These are phyloP conservation scores for Siniperca knerii DNA, from an alignment of 2,113 vertebrate genomes.

Conservation along the genomic window DNA sequence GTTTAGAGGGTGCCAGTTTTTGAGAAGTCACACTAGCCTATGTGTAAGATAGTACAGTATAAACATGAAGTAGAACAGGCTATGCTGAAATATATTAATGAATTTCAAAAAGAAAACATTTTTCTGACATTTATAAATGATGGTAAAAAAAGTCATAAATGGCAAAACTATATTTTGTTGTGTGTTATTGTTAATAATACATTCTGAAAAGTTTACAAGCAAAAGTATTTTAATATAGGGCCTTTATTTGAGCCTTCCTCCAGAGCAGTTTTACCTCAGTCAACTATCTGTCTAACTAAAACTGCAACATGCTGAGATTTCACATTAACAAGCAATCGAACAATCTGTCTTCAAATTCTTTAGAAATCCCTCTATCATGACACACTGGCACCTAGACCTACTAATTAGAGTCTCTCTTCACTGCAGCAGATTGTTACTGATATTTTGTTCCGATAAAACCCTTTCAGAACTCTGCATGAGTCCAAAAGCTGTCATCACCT, in stretches of 20 bases:
- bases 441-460: slow-evolving; percentile 42
- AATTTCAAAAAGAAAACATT: too few relatives aligned
- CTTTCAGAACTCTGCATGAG: slow-evolving; percentile 51
- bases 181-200: too few relatives aligned
- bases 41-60: too few relatives aligned
- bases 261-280: neutral
- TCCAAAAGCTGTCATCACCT: slow-evolving; percentile 48
- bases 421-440: slow-evolving; percentile 42
- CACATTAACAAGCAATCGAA: slow-evolving; percentile 19
- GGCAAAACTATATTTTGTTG: too few relatives aligned
- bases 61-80: too few relatives aligned
- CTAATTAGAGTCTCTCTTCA: slow-evolving; percentile 39
- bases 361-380: slow-evolving; percentile 18
- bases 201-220: too few relatives aligned
- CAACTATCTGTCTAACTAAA: slow-evolving; percentile 27
- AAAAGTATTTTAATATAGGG: too few relatives aligned
- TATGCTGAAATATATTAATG: too few relatives aligned
- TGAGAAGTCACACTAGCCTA: too few relatives aligned
- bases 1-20: too few relatives aligned
- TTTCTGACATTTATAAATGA: too few relatives aligned
- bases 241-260: neutral
- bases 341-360: slow-evolving; percentile 38
- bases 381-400: slow-evolving; percentile 15
- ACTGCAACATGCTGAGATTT: slow-evolving; percentile 28
- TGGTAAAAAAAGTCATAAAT: too few relatives aligned